Percentiles rank a stretch among this genome's conserved stretches.
These are phyloP conservation scores for Pachyrhynchus sulphureomaculatus DNA, from an alignment of 1,140 invertebrate species.

Conservation along the genomic window DNA sequence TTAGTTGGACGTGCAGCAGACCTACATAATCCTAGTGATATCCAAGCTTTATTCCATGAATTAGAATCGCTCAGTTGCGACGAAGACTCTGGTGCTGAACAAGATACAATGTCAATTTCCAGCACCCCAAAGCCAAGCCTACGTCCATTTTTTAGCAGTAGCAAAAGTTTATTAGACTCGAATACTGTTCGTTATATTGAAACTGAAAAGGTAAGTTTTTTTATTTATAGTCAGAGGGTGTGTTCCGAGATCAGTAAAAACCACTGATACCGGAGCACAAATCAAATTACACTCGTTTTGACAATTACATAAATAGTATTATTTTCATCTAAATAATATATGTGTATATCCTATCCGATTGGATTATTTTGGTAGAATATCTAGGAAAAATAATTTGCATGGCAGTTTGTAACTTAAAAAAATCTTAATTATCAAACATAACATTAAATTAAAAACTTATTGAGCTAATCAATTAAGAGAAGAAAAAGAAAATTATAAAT, in stretches of 20 bases:
- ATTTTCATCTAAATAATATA: no score
- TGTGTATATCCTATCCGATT: no score
- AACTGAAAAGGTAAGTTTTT: slow-evolving; percentile 31
- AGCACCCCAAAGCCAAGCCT: slow-evolving; percentile 95
- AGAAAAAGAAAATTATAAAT: no score
- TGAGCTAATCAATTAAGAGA: no score
- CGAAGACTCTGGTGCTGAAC: slow-evolving; percentile 88
- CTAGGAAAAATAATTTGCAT: no score
- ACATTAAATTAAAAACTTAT: no score
- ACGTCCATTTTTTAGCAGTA: slow-evolving; percentile 91
- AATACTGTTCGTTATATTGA: slow-evolving; percentile 34
- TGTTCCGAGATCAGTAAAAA: neutral
- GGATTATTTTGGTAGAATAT: no score
- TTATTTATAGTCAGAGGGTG: neutral
- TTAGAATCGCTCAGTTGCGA: slow-evolving; percentile 85
- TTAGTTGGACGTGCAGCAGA: slow-evolving; percentile 41
- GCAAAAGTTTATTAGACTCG: slow-evolving; percentile 67
- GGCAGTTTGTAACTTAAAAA: no score
- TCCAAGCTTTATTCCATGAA: slow-evolving; percentile 70
- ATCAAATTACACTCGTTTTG: neutral
- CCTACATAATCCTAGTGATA: slow-evolving; percentile 50
- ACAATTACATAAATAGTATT: no score
- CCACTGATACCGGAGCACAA: neutral
- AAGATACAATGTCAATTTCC: slow-evolving; percentile 92
- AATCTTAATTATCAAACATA: no score